Base-by-base conservation (phyloP, 2,888 invertebrate genomes). In the Chesias legatella region DNA sequence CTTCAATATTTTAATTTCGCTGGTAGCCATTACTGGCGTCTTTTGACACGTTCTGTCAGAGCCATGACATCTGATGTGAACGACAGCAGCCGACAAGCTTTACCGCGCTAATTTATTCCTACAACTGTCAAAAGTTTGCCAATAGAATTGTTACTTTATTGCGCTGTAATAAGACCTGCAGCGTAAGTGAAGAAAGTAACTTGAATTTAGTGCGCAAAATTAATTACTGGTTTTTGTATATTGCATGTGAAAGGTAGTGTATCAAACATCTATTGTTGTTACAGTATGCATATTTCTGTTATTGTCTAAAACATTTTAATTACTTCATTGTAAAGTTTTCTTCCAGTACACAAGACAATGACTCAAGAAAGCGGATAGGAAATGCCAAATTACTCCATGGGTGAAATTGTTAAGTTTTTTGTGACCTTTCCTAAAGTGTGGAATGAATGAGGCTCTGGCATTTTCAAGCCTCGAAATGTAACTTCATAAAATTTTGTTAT, bases 81-180 rank as follows among this genome's bases (percentile, higher is more conserved):
- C 56, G 58, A 50, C 60, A 58, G 58, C 50, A 51, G 57, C 53
- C 52, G 55, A 57, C 64, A 54, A 51, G 58, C 58, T 56, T 57
- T 53, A 54, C 53, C 37, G 33, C 45, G 46, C 47, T 46, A 54
- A 54, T 41, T 55, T 57, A 54, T 40, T 43, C 43, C 42, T 48
- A 51, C 48, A 31, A 34, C 43, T 56, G 36, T 39, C 43, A 11
- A 50, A 53, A 50, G 10, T 33, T 23, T 24, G 10, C 28, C 30
- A 10, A 10, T 33, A 32, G 28, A 27, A 41, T 52, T 27, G 31
- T 28, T 26, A 49, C 58, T 38, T 54, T 58, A 38, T 6, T 1
- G 1, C 10, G 3, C 23, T 28, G 23, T 7, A 26, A 54, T 55
- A 59, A 51, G 43, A 48, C 28, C 30, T 33, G 8, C 9, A n/a